phyloP scores from a whole-genome alignment of 1,140 invertebrate species.

The Dufourea novaeangliae region DNA sequence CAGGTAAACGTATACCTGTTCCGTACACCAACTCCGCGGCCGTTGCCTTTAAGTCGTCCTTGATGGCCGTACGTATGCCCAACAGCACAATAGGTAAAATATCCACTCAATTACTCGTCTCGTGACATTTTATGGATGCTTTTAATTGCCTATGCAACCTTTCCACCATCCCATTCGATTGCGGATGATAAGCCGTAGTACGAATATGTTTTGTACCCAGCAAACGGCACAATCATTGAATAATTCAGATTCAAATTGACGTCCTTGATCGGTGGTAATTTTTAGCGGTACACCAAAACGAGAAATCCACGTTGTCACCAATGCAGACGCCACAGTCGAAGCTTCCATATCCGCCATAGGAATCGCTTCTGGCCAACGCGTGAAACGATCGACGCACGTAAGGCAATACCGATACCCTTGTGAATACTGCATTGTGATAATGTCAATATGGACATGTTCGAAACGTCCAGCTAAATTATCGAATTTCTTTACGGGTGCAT shows the following conservation, averaged over 20 bases:
- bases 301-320: not conserved
- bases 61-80: not conserved
- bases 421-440: not conserved
- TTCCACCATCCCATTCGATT: no score
- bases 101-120: not conserved
- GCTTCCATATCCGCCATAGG: not conserved
- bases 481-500: not conserved
- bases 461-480: not conserved
- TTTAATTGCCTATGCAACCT: no score
- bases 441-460: not conserved
- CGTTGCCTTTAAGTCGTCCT: no score
- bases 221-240: not conserved
- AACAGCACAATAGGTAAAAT: not conserved
- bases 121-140: not conserved
- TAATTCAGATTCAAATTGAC: slow-evolving; percentile 11
- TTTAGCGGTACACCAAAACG: not conserved
- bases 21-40: no score
- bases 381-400: not conserved
- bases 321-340: not conserved
- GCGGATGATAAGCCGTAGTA: no score
- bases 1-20: not conserved
- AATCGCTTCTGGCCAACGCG: not conserved
- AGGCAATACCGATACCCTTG: not conserved
- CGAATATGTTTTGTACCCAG: no score
- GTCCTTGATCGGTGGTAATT: slow-evolving; percentile 19